Base-by-base conservation (phyloP, 2,113 vertebrate species). In the Otis tarda region DNA sequence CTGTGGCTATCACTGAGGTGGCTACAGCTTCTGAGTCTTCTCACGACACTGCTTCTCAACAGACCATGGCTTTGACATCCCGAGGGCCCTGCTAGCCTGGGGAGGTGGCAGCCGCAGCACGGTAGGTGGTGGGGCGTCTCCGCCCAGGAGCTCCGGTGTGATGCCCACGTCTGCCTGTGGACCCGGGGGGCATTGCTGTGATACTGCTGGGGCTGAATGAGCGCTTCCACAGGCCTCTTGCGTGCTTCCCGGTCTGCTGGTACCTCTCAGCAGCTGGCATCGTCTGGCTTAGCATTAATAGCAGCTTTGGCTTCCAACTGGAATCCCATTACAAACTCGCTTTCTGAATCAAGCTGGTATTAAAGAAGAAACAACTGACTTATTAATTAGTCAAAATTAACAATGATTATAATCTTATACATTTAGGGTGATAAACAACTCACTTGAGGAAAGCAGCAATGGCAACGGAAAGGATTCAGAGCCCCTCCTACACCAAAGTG, bases 1-100 rank as follows among this genome's bases (percentile, higher is more conserved):
- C 55, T 56, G 30, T 61, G 30, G 21, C 14, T 68, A 25, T 43
- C 61, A 50, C 2, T 63, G 67, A 74, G n/a, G n/a, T 55, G 39
- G 20, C n/a, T 33, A 7, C 47, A 43, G 59, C 9, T 64, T 56
- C 52, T 47, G 55, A 47, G 64, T 30, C 39, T 30, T 55, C 63
- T 22, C 0, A 0, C 24, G 18, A 20, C 39, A 14, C 28, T 53
- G 50, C 20, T 71, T 10, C 20, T 67, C 12, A 30, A 6, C 0
- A 1, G 33, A 45, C 9, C 33, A 6, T 71, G 64, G 7, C 37
- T 52, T 47, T 30, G 22, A 39, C 11, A 14, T 53, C 2, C 1
- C 2, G 7, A 82, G 27, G 35, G 19, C 35, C 39, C 30, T 14
- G 28, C 24, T 37, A 24, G 18, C 70, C 64, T 3, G 2, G 45